Base-by-base conservation (phyloP, 2,888 invertebrate genomes). In the Zygothrica quintamaculata region DNA sequence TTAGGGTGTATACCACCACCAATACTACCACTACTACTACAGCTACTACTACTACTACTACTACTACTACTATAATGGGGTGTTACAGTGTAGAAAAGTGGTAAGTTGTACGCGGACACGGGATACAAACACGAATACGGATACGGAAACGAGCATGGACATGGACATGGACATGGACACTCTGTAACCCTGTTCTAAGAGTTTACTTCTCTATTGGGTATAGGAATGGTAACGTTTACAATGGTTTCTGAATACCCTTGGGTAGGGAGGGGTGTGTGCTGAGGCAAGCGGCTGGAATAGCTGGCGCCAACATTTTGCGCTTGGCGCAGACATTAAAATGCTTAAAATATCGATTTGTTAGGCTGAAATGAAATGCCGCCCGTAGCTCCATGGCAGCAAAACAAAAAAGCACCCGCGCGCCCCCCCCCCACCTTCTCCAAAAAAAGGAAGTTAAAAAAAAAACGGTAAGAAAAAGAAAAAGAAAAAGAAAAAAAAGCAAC, bases 321-420 rank as follows among this genome's bases (percentile, higher is more conserved):
- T 84, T 84, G 81, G 74, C 79, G 79, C 85, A 82, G 82, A 82
- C 85, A 82, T 82, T 82, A 82, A 82, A 82, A 84, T 82, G 82
- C 84, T 82, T 79, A 79, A 82, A 82, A 82, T 84, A 82, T 82
- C 85, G 82, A 82, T 82, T 79, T 71, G 80, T 62, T 77, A 50
- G 68, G 60, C 75, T 16, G 50, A 58, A 77, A 80, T 75, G 73
- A 73, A 80, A 80, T 65, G 65, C 71, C 56, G 65, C 44, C 53
- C 71, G n/a, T n/a, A 57, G 40, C 62, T 42, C 31, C 51, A 34
- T 18, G 15, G 42, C 25, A 13, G 40, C 37, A 43, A 65, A n/a
- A n/a, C n/a, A n/a, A n/a, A n/a, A n/a, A n/a, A n/a, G n/a, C n/a
- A n/a, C n/a, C n/a, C n/a, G n/a, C n/a, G n/a, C n/a, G n/a, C n/a